Evolutionary conservation across 2,797 vertebrate species (phyloP), one percentile per base, ranked within the genome.

Genomic region (Sitta carolinensis): DNA sequence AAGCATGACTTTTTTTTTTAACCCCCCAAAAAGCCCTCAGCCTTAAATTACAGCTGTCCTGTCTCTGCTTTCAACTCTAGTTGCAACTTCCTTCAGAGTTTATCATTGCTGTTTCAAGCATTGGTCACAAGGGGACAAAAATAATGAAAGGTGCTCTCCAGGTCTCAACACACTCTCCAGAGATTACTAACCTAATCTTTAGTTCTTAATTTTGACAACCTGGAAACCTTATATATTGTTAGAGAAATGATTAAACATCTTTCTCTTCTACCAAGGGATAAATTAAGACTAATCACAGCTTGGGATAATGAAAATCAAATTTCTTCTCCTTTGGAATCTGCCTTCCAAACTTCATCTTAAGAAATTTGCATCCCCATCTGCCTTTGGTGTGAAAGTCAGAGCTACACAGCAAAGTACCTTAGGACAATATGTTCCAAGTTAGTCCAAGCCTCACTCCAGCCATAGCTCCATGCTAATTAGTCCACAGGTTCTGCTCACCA

Each of bases 241-340:
- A 86, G 52, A 70, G 67, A 91, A 91, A 91, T 73, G 21, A 93
- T 95, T 95, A 91, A 94, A 84, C 26, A 78, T 73, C 75, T 80
- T 92, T 27, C 13, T 90, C 50, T 86, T 86, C 79, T 85, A 84
- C 36, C 76, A 87, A 86, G 87, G 58, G 94, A 95, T 88, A 94
- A 96, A 95, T 96, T 95, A 91, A 75, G 69, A 87, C 55, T 79
- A 96, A 94, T 92, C 69, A 91, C 43, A 89, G 55, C 36, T 62
- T 73, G 26, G 62, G 66, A 92, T 86, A 81, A 66, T 27, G 52
- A 89, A 89, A 93, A 92, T 94, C 17, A 62, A 81, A 84, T 94
- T 89, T 59, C 48, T 86, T 91, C 64, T 93, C 23, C 76, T 78
- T 95, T 61, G 92, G 82, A 87, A 72, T 92, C 62, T 91, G 66